Conservation (phyloP, 2,888 invertebrate genomes). For the Melanchra persicariae region DNA sequence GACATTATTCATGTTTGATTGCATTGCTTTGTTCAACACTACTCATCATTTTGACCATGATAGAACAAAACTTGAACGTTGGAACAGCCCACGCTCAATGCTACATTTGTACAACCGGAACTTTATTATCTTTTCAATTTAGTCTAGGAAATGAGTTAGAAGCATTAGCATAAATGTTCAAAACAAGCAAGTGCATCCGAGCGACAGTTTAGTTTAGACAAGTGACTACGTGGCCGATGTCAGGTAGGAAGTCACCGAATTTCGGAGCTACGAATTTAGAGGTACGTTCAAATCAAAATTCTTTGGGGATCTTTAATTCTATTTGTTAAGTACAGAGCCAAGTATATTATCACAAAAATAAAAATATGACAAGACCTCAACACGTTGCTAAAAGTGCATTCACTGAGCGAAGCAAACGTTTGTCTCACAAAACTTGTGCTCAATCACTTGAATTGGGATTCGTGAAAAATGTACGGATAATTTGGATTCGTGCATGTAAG, state of each 20-base stretch:
- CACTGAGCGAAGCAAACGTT: too few species aligned
- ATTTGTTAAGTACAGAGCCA: not conserved
- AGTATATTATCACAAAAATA: not conserved
- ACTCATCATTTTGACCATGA: conserved; percentile 19
- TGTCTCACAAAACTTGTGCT: too few species aligned
- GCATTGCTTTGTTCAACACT: conserved; percentile 16
- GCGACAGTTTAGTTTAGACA: conserved; percentile 23
- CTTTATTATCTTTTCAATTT: conserved; percentile 31
- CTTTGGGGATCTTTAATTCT: not conserved
- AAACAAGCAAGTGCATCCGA: conserved; percentile 32
- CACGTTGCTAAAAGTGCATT: too few species aligned
- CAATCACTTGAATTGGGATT: too few species aligned
- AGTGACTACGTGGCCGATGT: conserved; percentile 36
- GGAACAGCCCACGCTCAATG: not conserved
- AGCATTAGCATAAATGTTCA: conserved; percentile 49
- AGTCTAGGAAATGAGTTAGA: conserved; percentile 51
- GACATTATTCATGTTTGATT: conserved; percentile 31
- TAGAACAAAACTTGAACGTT: conserved; percentile 2
- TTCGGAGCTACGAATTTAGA: too few species aligned
- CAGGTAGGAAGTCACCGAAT: conserved; percentile 31
- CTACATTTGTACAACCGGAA: conserved; percentile 37
- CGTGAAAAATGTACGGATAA: too few species aligned
- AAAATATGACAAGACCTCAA: not conserved
- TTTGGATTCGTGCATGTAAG: too few species aligned
- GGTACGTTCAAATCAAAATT: too few species aligned